Evolutionary conservation across 1,140 invertebrate species (phyloP), one percentile per base, ranked within the genome.

Genomic region (Plectrocnemia conspersa): DNA sequence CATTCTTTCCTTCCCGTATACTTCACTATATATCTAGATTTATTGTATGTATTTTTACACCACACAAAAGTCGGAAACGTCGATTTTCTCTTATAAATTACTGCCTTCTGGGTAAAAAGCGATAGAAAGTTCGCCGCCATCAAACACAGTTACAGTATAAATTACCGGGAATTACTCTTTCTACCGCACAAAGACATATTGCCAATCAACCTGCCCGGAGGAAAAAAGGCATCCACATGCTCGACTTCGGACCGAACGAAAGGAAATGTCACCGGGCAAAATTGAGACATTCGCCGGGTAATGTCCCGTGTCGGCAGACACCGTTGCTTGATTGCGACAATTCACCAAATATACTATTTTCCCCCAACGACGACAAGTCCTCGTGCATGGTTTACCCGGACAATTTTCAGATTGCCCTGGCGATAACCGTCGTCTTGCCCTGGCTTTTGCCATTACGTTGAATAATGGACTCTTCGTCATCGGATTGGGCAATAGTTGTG

Each of bases 101-200:
- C n/a, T n/a, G n/a, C n/a, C n/a, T n/a, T n/a, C n/a, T n/a, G n/a
- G n/a, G n/a, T n/a, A n/a, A n/a, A n/a, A n/a, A n/a, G n/a, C n/a
- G n/a, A n/a, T n/a, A n/a, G n/a, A n/a, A n/a, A 35, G 32, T 36
- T 50, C 4, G 25, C 47, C 33, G 47, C 47, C 47, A 50, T 50
- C 47, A 50, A 21, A 35, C 47, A 19, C 47, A 50, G 53, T 55
- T 45, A 58, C 42, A 41, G 35, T 49, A 53, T 54, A 58, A 58
- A 58, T 58, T 54, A 54, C 36, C 27, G 32, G n/a, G 29, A 54
- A 58, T 58, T 48, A 54, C 45, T 58, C 56, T 58, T 50, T 24
- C 29, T n/a, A 13, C n/a, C 18, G 33, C 33, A 49, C 44, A 44
- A 40, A 46, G 50, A 47, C 50, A 15, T 54, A 54, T 58, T 58